Base-by-base conservation (phyloP, 2,888 invertebrate genomes). In the Perdita meconis region DNA sequence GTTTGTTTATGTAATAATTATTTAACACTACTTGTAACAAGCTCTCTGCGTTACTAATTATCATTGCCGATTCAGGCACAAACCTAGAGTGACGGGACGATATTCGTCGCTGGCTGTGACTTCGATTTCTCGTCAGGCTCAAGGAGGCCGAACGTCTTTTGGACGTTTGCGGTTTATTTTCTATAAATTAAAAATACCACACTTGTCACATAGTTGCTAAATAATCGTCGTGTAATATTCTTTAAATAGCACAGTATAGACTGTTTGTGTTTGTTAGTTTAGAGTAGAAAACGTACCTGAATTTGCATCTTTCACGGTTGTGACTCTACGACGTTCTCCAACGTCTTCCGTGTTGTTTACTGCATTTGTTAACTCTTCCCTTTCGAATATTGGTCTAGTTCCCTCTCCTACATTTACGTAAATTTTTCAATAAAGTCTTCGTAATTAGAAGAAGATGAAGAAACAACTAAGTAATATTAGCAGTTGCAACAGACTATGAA, bases 321-420 rank as follows among this genome's bases (percentile, higher is more conserved):
- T 59, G 64, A 85, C 83, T 3, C 82, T 88, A 12, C 85, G 86
- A 59, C 47, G 82, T 53, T 87, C 87, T 22, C 81, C 82, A 4
- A 85, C 55, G 70, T 87, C 85, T 19, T 74, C 42, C n/a, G 22
- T 22, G 10, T 65, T 51, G 6, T 1, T 40, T 16, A 34, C 44
- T 26, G 63, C 24, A 13, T 59, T 61, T 38, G 85, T 86, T 57
- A 89, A 64, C 76, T 89, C 89, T 55, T 87, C 87, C 8, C 89
- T 82, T 40, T 88, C 89, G 67, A 89, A 89, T 73, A 89, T 89
- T n/a, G 89, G 86, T 36, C 85, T 89, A 1, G 78, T 61, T 55
- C 89, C 89, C 68, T 89, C 89, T 44, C 89, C 89, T 87, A 63
- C 57, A 55, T 0, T 53, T 40, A 70, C 38, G 47, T 38, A 69